Conservation (phyloP, 2,797 vertebrate species). For the Mustela erminea region DNA sequence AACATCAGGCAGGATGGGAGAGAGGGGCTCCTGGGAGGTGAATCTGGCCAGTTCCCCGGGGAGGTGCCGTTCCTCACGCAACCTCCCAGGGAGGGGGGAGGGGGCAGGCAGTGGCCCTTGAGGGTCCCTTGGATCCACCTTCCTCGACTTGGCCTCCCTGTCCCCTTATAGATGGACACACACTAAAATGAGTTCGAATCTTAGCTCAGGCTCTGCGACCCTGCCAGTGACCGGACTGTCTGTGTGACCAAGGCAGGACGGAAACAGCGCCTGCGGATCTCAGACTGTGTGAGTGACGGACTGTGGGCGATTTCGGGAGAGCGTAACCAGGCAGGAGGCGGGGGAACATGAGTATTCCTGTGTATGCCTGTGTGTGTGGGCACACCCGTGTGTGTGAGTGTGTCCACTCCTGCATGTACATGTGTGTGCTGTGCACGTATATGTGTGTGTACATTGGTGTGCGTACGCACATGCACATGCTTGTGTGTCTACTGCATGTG, state of each 20-base stretch:
- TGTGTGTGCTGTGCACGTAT: neutral
- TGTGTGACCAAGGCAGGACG: neutral
- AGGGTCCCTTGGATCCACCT: neutral
- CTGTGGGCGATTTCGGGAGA: rapidly evolving
- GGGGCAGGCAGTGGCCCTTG: neutral
- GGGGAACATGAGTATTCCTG: neutral
- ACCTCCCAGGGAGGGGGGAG: rapidly evolving
- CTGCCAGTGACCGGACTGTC: neutral
- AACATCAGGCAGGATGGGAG: neutral
- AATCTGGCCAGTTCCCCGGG: neutral
- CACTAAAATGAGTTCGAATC: neutral
- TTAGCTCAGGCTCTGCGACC: neutral
- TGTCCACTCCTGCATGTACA: neutral
- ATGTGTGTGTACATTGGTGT: rapidly evolving
- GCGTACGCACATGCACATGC: rapidly evolving
- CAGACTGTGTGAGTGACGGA: neutral
- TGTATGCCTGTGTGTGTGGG: neutral
- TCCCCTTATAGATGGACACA: neutral
- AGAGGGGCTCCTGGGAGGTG: neutral
- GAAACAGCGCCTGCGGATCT: neutral
- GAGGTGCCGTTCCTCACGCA: neutral
- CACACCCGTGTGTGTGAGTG: neutral
- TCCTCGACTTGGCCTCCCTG: neutral
- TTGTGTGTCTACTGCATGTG: rapidly evolving
- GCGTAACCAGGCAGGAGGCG: too few species aligned